Percentiles rank a stretch among this genome's conserved stretches.
These are phyloP conservation scores for Micromys minutus DNA, from an alignment of 2,113 vertebrate genomes.

Conservation along the genomic window DNA sequence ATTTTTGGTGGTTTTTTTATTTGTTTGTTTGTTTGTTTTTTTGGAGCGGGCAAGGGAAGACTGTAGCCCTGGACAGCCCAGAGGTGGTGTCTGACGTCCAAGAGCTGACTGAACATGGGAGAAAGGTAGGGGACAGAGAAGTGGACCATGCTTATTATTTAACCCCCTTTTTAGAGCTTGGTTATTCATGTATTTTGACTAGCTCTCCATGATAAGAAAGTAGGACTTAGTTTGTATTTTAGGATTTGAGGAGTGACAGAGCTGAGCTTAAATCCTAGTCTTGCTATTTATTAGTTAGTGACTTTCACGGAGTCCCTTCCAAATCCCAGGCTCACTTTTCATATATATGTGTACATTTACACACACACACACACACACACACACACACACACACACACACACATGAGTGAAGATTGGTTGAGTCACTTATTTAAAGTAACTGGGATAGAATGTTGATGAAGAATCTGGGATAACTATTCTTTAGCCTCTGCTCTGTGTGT, in stretches of 20 bases:
- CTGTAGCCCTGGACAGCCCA: background rate
- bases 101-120: background rate
- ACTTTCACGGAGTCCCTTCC: background rate
- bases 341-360: background rate
- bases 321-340: background rate
- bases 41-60: background rate
- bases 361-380: too few relatives aligned
- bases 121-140: constrained; percentile 2
- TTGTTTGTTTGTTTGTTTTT: background rate
- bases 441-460: background rate
- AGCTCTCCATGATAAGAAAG: background rate
- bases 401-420: background rate
- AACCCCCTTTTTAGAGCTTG: constrained; percentile 14
- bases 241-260: constrained; percentile 36
- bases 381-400: too few relatives aligned
- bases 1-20: background rate
- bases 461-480: background rate
- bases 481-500: background rate
- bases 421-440: constrained; percentile 2
- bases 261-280: constrained; percentile 5
- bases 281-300: background rate
- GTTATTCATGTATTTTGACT: background rate
- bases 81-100: background rate
- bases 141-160: constrained; percentile 10
- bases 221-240: constrained; percentile 14